Percentiles rank a stretch among this genome's conserved stretches.
phyloP scores from a whole-genome alignment of 2,113 vertebrate genomes.

The Ceratotherium simum region DNA sequence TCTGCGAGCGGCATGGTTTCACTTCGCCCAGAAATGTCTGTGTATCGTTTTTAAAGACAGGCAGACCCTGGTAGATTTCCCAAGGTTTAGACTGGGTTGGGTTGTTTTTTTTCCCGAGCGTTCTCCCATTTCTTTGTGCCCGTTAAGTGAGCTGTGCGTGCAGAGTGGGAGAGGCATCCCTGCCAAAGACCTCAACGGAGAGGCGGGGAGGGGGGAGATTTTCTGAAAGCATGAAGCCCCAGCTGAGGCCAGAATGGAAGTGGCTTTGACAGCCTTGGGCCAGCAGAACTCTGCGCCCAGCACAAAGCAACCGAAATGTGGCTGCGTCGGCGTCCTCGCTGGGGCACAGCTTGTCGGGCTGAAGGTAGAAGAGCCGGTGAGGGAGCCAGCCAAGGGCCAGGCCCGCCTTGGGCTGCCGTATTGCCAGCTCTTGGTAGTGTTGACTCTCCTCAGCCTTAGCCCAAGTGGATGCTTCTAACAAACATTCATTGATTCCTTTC shows the following conservation, averaged over 20 bases:
- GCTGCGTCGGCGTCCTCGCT: background rate
- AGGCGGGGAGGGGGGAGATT: constrained; percentile 36
- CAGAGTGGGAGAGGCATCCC: background rate
- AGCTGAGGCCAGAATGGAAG: background rate
- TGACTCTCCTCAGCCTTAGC: background rate
- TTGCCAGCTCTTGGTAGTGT: background rate
- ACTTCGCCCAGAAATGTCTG: constrained; percentile 68
- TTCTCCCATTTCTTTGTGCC: constrained; percentile 62
- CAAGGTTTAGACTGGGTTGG: constrained; percentile 19
- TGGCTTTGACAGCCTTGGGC: constrained; percentile 50
- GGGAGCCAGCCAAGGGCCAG: background rate
- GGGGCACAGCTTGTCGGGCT: background rate
- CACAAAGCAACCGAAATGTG: accelerated
- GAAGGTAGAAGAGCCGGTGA: background rate
- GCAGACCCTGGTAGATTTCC: constrained; percentile 70
- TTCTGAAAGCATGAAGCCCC: constrained; percentile 74
- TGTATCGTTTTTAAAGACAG: constrained; percentile 63
- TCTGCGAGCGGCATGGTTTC: constrained; percentile 73
- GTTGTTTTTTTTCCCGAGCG: background rate
- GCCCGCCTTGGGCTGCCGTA: background rate
- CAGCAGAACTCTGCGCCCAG: background rate
- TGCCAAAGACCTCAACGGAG: background rate
- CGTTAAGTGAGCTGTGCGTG: background rate
- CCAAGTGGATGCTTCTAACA: background rate
- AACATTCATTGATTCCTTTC: background rate